These are phyloP conservation scores for Drosophila micromelanica DNA, from an alignment of 1,140 invertebrate species.

Conservation along the genomic window DNA sequence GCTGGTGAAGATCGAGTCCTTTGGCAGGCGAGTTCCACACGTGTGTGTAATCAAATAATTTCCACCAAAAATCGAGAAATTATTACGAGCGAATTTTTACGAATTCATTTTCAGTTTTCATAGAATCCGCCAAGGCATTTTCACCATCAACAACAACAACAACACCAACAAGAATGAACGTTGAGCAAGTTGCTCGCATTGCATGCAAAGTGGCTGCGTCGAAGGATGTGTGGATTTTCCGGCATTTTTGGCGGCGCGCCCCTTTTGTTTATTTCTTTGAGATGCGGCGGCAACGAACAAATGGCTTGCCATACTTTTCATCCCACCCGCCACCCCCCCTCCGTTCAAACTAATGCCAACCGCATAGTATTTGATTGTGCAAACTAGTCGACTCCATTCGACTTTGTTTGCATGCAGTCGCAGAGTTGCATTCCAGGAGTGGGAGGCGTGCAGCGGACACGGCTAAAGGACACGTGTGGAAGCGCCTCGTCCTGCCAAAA, in stretches of 20 bases:
- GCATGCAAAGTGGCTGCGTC: conserved; percentile 72
- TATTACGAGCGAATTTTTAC: conserved; percentile 77
- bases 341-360: background rate
- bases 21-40: conserved; percentile 56
- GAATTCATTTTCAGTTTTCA: conserved; percentile 74
- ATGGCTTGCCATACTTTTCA: conserved; percentile 21
- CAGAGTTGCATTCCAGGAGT: conserved; percentile 61
- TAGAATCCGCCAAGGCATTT: conserved; percentile 36
- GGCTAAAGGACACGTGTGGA: conserved; percentile 56
- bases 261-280: conserved; percentile 81
- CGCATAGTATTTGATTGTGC: conserved; percentile 54
- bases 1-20: conserved; percentile 22
- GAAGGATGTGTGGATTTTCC: conserved; percentile 80
- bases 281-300: conserved; percentile 57
- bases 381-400: conserved; percentile 63
- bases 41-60: conserved; percentile 83
- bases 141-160: conserved; percentile 1
- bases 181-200: conserved; percentile 59
- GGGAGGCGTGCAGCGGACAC: conserved; percentile 3
- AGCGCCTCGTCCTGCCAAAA: background rate
- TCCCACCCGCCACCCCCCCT: too few relatives aligned
- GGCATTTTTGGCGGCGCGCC: conserved; percentile 66
- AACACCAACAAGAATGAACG: conserved; percentile 28
- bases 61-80: conserved; percentile 77
- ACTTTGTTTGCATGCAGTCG: conserved; percentile 52